Percentiles rank a stretch among this genome's conserved stretches.
phyloP scores from a whole-genome alignment of 1,140 invertebrate genomes.

The Ceratitis capitata region DNA sequence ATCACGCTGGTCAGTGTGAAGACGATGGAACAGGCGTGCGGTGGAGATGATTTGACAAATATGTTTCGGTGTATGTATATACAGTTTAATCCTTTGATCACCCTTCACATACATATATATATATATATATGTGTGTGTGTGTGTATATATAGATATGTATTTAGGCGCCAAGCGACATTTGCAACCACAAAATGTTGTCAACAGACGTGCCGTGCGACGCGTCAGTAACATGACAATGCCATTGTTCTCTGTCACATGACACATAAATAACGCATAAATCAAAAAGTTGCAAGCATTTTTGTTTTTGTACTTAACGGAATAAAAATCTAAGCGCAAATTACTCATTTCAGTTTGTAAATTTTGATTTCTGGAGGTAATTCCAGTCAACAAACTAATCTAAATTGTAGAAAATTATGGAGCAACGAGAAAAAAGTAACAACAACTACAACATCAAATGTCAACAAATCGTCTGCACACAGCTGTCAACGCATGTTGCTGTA shows the following conservation, averaged over 20 bases:
- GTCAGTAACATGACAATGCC: slow-evolving; percentile 5
- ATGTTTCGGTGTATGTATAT: too few species aligned
- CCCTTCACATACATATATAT: neutral
- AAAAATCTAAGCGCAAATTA: neutral
- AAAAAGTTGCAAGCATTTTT: neutral
- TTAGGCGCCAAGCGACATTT: neutral
- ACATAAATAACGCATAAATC: slow-evolving; percentile 3
- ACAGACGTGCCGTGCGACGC: slow-evolving; percentile 2
- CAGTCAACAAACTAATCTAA: neutral
- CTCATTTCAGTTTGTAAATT: neutral
- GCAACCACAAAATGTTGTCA: slow-evolving; percentile 15
- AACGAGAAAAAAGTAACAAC: neutral
- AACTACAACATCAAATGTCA: neutral
- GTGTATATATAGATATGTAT: too few species aligned
- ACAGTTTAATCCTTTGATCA: too few species aligned
- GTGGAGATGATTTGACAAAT: too few species aligned
- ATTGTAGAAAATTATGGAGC: neutral
- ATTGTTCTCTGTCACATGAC: neutral
- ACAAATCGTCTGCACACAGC: neutral
- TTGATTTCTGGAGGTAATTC: neutral
- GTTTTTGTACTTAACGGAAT: neutral
- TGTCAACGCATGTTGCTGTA: slow-evolving; percentile 9
- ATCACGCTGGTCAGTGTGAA: too few species aligned
- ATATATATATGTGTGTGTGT: neutral
- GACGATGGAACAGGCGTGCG: too few species aligned